Base-by-base conservation (phyloP, 2,888 invertebrate genomes). In the Trisateles emortualis region DNA sequence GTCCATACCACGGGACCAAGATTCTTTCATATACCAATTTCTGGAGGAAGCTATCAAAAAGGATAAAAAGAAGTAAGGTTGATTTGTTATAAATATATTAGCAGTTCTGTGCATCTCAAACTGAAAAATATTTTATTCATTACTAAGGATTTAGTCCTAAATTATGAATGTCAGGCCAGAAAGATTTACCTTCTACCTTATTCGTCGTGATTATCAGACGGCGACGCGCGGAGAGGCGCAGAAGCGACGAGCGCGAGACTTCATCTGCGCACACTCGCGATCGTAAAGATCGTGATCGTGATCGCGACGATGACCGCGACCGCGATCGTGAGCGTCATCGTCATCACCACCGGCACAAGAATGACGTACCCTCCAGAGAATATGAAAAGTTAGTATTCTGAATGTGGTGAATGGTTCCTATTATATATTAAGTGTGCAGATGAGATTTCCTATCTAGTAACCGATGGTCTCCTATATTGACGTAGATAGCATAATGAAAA, bases 1-100 rank as follows among this genome's bases (percentile, higher is more conserved):
- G 11, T 59, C 74, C 0, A 53, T 83, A 11, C 79, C 86, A 0
- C 81, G 78, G 42, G 90, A 90, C 41, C 85, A 90, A 45, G 89
- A 88, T 64, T 92, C 91, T 0, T 84, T 88, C 41, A 86, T 92
- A 47, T 92, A 92, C 60, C 79, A 87, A 3, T 87, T 87, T 64
- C 65, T 92, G n/a, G 90, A 91, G 63, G 89, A 92, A 64, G 90
- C 90, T 9, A 81, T 91, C 11, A 91, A 90, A 61, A 81, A 77
- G 32, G 90, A 92, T 50, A 92, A 90, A 66, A 88, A 81, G 59
- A 90, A 86, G 92, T 91, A 52, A 83, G 84, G 1, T 13, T 26
- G 3, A 26, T 26, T 26, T 8, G 1, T 26, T 1, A 8, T 26
- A 26, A 2, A 2, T 19, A 19, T 19, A 19, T n/a, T n/a, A n/a